Base-by-base conservation (phyloP, 2,113 vertebrate species). In the Mormoops blainvillei region DNA sequence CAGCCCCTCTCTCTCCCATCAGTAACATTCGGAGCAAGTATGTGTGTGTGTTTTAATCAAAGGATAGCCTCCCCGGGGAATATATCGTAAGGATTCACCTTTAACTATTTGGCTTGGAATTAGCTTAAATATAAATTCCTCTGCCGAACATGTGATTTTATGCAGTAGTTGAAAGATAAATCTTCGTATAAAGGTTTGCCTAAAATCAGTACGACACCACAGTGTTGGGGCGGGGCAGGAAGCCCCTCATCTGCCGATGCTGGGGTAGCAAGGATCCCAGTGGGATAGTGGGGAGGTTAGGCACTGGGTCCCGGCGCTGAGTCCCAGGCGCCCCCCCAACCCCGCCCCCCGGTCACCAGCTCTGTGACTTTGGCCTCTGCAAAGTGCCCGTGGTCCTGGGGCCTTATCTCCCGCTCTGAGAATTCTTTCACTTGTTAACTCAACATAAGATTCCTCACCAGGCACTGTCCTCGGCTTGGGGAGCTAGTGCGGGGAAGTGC, bases 361-460 rank as follows among this genome's bases (percentile, higher is more conserved):
- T 67, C 8, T 41, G 12, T 14, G 28, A 7, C 24, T 16, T 43
- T 22, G 1, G 4, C 9, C 5, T 70, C 61, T 45, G 20, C 38
- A 6, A 20, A 26, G 22, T 18, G 16, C 43, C 16, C 26, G 0
- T 0, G 18, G 13, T 5, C 12, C 24, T 0, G 19, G 15, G 4
- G 3, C 45, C 33, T 58, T 4, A 33, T 20, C 7, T 28, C 10
- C 0, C 2, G 2, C 19, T 14, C 38, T 4, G 18, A 83, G 54
- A 18, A 22, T 1, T 41, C 77, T 52, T 15, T 5, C 16, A 11
- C 20, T 41, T 0, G 0, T 33, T 33, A 18, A 1, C 20, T 45
- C 28, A 22, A 24, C 56, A 58, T 10, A 19, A 20, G 8, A 2
- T 9, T 11, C 0, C 19, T 38, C 4, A 2, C 41, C 3, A 2